Evolutionary conservation across 2,113 vertebrate genomes (phyloP).

Genomic region (Silurus meridionalis): DNA sequence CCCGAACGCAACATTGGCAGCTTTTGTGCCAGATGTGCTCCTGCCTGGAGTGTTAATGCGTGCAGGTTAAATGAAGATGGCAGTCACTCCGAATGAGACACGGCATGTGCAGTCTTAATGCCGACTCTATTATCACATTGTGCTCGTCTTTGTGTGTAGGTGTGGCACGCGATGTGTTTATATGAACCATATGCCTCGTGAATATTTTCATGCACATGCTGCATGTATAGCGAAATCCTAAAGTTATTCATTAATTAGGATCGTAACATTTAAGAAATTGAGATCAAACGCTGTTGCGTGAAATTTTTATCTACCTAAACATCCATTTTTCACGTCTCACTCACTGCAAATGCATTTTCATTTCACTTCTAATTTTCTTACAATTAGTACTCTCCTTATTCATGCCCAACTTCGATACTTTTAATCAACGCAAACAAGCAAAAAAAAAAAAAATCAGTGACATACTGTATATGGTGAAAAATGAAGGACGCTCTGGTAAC

Average conservation of each 20-base stretch:
- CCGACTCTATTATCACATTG: neutral
- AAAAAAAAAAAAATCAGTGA: neutral
- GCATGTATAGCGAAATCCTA: too few relatives aligned
- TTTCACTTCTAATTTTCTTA: neutral
- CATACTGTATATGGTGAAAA: neutral
- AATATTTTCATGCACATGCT: neutral
- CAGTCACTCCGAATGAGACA: constrained; percentile 71
- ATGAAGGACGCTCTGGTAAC: neutral
- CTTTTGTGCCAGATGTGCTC: constrained; percentile 74
- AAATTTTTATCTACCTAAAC: neutral
- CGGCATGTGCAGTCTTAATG: constrained; percentile 62
- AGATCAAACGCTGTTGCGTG: neutral
- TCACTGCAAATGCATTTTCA: neutral
- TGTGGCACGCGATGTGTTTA: constrained; percentile 25
- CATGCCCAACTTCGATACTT: neutral
- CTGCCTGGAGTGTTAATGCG: constrained; percentile 74
- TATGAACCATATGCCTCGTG: neutral
- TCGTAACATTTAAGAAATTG: neutral
- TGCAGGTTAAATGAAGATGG: constrained; percentile 74
- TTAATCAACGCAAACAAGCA: neutral
- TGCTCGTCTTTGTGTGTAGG: neutral
- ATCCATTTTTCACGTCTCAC: neutral
- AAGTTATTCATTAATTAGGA: neutral
- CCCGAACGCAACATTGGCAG: constrained; percentile 74
- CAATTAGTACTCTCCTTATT: neutral